phyloP scores from a whole-genome alignment of 2,113 vertebrate species.

The Oncorhynchus mykiss region DNA sequence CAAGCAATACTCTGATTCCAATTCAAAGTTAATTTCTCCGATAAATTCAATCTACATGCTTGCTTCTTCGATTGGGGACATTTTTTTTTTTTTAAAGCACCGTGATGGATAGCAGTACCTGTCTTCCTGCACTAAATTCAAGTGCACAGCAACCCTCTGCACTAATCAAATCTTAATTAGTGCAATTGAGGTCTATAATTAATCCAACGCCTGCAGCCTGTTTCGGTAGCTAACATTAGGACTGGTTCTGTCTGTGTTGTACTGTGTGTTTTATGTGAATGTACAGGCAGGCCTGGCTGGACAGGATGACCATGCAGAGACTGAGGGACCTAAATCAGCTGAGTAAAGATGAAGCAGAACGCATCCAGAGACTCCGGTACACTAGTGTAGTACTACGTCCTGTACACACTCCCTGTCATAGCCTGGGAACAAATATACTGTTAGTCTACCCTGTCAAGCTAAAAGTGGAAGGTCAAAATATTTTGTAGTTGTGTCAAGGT shows the following conservation, averaged over 20 bases:
- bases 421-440: too few relatives aligned
- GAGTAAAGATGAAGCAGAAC: conserved; percentile 58
- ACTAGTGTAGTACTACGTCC: not conserved
- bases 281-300: conserved; percentile 69
- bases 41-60: conserved; percentile 45
- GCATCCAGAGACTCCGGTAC: conserved; percentile 64
- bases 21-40: conserved; percentile 53
- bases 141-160: conserved; percentile 44
- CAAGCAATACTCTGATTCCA: conserved; percentile 48
- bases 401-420: not conserved
- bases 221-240: conserved; percentile 31
- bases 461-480: too few relatives aligned
- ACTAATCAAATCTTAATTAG: conserved; percentile 59
- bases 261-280: conserved; percentile 20
- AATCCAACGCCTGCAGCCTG: conserved; percentile 40
- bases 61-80: conserved; percentile 32
- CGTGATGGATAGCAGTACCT: conserved; percentile 35
- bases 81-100: conserved; percentile 40
- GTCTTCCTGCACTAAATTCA: conserved; percentile 34
- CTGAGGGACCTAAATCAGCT: conserved; percentile 60
- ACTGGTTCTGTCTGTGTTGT: conserved; percentile 15
- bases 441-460: too few relatives aligned
- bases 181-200: conserved; percentile 42
- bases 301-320: conserved; percentile 60
- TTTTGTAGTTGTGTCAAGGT: too few relatives aligned